Conservation (phyloP, 2,797 vertebrate genomes). For the Hemibagrus guttatus region DNA sequence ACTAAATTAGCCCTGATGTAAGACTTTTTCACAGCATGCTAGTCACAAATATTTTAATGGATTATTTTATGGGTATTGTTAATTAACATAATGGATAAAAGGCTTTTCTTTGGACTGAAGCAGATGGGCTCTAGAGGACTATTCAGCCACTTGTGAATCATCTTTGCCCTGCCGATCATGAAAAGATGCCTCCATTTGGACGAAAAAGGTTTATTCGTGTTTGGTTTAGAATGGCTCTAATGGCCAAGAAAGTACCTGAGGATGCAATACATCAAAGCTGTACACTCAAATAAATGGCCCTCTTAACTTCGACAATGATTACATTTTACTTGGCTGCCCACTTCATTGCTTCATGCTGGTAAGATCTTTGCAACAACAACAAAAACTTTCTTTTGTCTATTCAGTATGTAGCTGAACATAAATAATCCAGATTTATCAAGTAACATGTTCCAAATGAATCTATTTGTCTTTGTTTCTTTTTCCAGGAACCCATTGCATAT, state of each 20-base stretch:
- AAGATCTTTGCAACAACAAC: constrained; percentile 13
- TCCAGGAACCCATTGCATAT: neutral
- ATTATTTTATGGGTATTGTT: constrained; percentile 33
- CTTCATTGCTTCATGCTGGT: constrained; percentile 60
- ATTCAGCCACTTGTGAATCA: neutral
- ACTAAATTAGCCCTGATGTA: constrained; percentile 6
- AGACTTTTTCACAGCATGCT: constrained; percentile 13
- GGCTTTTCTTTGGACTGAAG: constrained; percentile 21
- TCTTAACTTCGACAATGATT: constrained; percentile 72
- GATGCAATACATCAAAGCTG: constrained; percentile 70
- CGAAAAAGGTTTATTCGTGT: constrained; percentile 27
- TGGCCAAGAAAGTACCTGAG: constrained; percentile 56
- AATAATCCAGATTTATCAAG: neutral
- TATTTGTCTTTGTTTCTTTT: neutral
- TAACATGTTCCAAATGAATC: neutral
- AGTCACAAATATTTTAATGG: constrained; percentile 16
- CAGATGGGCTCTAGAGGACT: neutral
- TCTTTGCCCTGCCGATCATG: constrained; percentile 3
- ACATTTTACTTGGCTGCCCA: constrained; percentile 64
- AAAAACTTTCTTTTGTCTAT: neutral
- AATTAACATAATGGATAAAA: constrained; percentile 38
- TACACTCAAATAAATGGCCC: constrained; percentile 68
- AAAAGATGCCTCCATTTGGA: constrained; percentile 39
- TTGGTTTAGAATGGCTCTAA: constrained; percentile 42
- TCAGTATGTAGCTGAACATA: neutral